Base-by-base conservation (phyloP, 2,888 invertebrate species). In the Halictus quadricinctus region DNA sequence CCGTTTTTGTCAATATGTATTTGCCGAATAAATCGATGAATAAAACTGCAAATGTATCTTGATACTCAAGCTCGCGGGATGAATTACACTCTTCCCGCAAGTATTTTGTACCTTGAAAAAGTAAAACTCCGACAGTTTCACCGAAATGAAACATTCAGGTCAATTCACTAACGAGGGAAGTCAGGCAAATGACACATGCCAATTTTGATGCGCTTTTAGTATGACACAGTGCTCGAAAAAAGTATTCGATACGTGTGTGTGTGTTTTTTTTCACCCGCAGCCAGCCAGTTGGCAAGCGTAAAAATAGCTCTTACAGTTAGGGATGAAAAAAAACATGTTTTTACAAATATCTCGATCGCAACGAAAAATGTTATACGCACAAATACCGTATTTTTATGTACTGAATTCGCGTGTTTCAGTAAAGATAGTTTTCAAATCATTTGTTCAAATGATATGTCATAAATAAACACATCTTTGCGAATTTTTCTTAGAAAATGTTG, bases 151-250 rank as follows among this genome's bases (percentile, higher is more conserved):
- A 64, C 64, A 29, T 64, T 64, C 64, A 7, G 64, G 64, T 64
- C 64, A 29, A 29, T 64, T 29, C 29, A 64, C 25, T 64, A 29
- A 64, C 64, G 12, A 64, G 25, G 25, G 64, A 13, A 64, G 64
- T 15, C 64, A 2, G 25, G 29, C 64, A 7, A 29, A 7, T 15
- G 64, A 15, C 64, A 64, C 64, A 6, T 13, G 64, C 64, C 64
- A 64, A 64, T 64, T 64, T 64, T 29, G 13, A 64, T 64, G 64
- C 64, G 64, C n/a, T 64, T 64, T 64, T 29, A 64, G 64, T 29
- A 15, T 29, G 64, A 64, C 29, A 29, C 64, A 15, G 15, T 29
- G 29, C 64, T 64, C 64, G 64, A 25, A 60, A 60, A 60, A 64
- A 29, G 64, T 64, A 64, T 64, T 25, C 60, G 60, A 25, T 60